Evolutionary conservation across 2,113 vertebrate genomes (phyloP), one percentile per base, ranked within the genome.

Genomic region (Odontophorus gujanensis): DNA sequence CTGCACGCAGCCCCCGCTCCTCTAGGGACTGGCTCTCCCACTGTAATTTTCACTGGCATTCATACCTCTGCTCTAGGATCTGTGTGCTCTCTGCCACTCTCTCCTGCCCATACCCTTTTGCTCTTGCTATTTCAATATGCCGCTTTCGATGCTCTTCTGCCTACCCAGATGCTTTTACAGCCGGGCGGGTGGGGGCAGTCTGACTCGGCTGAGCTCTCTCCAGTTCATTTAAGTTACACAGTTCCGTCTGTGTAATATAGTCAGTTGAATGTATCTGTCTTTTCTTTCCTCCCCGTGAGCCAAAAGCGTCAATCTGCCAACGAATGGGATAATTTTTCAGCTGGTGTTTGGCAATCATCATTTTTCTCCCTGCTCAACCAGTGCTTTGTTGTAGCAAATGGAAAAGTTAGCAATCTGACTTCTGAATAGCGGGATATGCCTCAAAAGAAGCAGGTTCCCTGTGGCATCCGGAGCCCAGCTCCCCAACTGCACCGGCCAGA

Each of bases 241-340:
- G 96, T 92, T 95, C 93, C 17, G 62, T 91, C 93, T 94, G 90
- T 95, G 85, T 94, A 92, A 90, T 95, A 87, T 5, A 95, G 95
- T 83, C 91, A 74, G 85, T 97, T 92, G 72, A 97, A 96, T 75
- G 59, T 95, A 95, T 93, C 89, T 93, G 80, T 94, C 89, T 96
- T 96, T 93, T 95, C 93, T 95, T 95, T 96, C 96, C 94, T 94
- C 45, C 86, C 90, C 45, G 45, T 66, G 88, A 84, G 94, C 94
- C 95, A 95, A 88, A 84, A 95, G 92, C 61, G 57, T 93, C 88
- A 38, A 65, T 95, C 90, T 96, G 96, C 95, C 90, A 94, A 92
- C 77, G 92, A 96, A 93, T 86, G 76, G 93, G 95, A 93, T 95
- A 88, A 95, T 93, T 95, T 95, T 97, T 96, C 94, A 95, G 85